Evolutionary conservation across 2,888 invertebrate species (phyloP).

Genomic region (Fabriciana adippe): DNA sequence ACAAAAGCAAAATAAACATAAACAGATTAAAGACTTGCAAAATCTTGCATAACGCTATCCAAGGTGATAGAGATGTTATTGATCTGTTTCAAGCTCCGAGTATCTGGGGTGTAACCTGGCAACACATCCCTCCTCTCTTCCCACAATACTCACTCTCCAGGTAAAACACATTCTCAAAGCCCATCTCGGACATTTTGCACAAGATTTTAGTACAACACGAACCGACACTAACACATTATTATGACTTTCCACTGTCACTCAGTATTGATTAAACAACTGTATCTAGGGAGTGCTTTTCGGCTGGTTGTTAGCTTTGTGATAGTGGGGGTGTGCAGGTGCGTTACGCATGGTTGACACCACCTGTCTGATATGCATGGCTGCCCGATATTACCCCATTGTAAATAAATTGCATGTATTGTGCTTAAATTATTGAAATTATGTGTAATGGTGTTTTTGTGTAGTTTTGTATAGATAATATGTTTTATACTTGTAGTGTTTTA

Average conservation of each 20-base stretch:
- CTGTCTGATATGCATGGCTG: constrained; percentile 68
- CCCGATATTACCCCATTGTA: constrained; percentile 47
- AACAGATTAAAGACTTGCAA: constrained; percentile 34
- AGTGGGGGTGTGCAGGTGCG: constrained; percentile 75
- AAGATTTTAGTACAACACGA: constrained; percentile 47
- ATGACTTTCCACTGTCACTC: constrained; percentile 54
- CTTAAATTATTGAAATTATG: constrained; percentile 20
- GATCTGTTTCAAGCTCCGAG: constrained; percentile 69
- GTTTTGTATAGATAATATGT: neutral
- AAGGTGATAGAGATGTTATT: constrained; percentile 73
- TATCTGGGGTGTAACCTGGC: constrained; percentile 72
- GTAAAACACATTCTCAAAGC: constrained; percentile 79
- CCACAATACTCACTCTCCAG: constrained; percentile 76
- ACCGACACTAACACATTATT: constrained; percentile 61
- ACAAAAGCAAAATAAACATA: constrained; percentile 10
- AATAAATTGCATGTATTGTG: constrained; percentile 33
- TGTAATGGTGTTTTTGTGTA: neutral
- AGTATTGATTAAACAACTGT: constrained; percentile 78
- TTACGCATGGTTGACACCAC: constrained; percentile 68
- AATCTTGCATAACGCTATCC: constrained; percentile 76
- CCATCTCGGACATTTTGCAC: constrained; percentile 76
- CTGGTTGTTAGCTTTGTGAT: constrained; percentile 53
- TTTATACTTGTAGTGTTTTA: too few relatives aligned
- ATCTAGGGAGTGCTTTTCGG: constrained; percentile 56
- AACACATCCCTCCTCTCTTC: constrained; percentile 72